These are phyloP conservation scores for Drosophila pseudotakahashii DNA, from an alignment of 2,888 invertebrate species.

Conservation along the genomic window DNA sequence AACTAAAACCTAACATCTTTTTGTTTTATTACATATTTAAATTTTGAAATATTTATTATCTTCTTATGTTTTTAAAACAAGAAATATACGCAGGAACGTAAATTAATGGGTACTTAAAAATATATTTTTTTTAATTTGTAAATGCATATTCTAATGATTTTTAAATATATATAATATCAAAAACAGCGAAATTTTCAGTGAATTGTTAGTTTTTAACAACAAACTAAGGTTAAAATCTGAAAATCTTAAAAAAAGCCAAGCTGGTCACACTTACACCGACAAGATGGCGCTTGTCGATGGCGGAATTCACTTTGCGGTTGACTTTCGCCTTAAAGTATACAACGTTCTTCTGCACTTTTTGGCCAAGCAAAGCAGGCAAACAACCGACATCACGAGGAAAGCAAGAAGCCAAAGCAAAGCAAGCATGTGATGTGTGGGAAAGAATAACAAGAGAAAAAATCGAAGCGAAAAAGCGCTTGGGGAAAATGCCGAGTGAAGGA, in stretches of 20 bases:
- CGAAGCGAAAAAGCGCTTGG: constrained; percentile 26
- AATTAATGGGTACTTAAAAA: too few relatives aligned
- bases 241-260: background rate
- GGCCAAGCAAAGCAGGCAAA: constrained; percentile 52
- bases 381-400: constrained; percentile 31
- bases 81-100: too few relatives aligned
- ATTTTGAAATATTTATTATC: too few relatives aligned
- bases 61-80: too few relatives aligned
- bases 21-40: too few relatives aligned
- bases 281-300: constrained; percentile 59
- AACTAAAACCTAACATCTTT: too few relatives aligned
- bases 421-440: constrained; percentile 32
- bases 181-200: too few relatives aligned
- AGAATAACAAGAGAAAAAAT: constrained; percentile 44
- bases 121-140: too few relatives aligned
- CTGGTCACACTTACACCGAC: background rate
- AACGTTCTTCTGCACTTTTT: constrained; percentile 29
- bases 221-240: too few relatives aligned
- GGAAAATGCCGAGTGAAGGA: constrained; percentile 13
- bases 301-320: constrained; percentile 67
- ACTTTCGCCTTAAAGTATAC: constrained; percentile 58
- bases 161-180: too few relatives aligned
- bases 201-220: too few relatives aligned
- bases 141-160: too few relatives aligned
- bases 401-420: constrained; percentile 38